Evolutionary conservation across 2,797 vertebrate species (phyloP).

Genomic region (Siniperca undulata): DNA sequence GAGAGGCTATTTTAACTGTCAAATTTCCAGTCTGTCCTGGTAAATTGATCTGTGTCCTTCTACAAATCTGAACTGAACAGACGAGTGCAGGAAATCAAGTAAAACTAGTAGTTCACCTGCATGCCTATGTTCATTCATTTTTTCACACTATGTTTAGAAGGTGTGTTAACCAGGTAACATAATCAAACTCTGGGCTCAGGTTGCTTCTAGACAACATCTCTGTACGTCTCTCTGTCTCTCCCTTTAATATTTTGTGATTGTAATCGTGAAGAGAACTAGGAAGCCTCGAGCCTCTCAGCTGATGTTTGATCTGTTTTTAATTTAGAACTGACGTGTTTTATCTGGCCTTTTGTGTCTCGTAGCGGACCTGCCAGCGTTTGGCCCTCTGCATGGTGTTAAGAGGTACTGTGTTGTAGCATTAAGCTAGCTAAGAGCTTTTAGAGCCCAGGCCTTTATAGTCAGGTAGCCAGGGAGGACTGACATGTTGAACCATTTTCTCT

Average conservation of each 20-base stretch:
- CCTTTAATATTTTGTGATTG: conserved; percentile 45
- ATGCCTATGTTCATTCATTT: conserved; percentile 13
- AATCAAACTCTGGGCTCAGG: conserved; percentile 47
- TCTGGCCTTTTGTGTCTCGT: conserved; percentile 46
- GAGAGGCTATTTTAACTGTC: not conserved
- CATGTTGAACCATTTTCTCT: conserved; percentile 34
- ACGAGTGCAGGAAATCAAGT: conserved; percentile 22
- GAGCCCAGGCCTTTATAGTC: conserved; percentile 38
- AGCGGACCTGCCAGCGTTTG: conserved; percentile 47
- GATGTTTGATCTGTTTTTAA: conserved; percentile 36
- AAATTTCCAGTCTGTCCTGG: not conserved
- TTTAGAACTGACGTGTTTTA: conserved; percentile 45
- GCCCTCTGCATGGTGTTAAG: conserved; percentile 60
- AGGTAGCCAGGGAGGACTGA: conserved; percentile 22
- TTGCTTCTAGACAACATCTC: conserved; percentile 26
- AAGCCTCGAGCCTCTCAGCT: conserved; percentile 33
- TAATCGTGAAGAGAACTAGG: conserved; percentile 40
- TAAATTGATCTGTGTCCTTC: not conserved
- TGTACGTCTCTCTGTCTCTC: not conserved
- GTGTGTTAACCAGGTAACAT: conserved; percentile 27
- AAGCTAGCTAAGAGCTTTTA: conserved; percentile 44
- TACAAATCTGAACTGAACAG: conserved; percentile 17
- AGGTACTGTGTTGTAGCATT: conserved; percentile 44
- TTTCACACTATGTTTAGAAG: conserved; percentile 6
- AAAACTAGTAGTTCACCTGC: conserved; percentile 10